phyloP scores from a whole-genome alignment of 2,113 vertebrate genomes.

The Picathartes gymnocephalus region DNA sequence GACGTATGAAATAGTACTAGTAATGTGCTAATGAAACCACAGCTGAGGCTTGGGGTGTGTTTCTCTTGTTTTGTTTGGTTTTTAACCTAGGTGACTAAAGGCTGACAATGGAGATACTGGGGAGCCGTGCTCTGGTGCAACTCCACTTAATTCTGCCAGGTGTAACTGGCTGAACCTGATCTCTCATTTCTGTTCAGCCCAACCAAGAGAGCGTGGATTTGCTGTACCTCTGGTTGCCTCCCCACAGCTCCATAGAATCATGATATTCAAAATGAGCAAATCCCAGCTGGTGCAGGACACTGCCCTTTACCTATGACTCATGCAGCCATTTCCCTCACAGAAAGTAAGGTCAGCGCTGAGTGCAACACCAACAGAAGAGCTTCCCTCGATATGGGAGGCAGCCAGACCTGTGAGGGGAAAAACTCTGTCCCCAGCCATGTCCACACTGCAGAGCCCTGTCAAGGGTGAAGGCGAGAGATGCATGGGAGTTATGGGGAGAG shows the following conservation, averaged over 20 bases:
- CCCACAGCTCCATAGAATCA: fast-evolving
- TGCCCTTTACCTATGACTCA: neutral
- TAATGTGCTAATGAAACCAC: neutral
- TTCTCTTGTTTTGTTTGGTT: neutral
- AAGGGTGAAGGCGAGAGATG: neutral
- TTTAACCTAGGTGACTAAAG: neutral
- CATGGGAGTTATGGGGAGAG: neutral
- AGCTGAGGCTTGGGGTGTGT: neutral
- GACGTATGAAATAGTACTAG: neutral
- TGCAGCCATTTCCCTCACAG: neutral
- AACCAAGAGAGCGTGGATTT: neutral
- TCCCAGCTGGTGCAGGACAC: neutral
- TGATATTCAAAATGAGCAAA: neutral
- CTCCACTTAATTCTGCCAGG: neutral
- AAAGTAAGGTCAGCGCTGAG: neutral
- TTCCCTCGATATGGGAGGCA: neutral
- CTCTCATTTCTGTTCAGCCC: neutral
- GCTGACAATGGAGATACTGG: neutral
- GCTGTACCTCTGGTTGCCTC: neutral
- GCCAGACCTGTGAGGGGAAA: neutral
- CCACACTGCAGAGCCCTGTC: neutral
- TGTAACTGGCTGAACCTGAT: constrained; percentile 47
- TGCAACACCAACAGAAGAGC: neutral
- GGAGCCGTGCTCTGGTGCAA: neutral
- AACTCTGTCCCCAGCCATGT: neutral